Base-by-base conservation (phyloP, 2,113 vertebrate species). In the Pelodiscus sinensis region DNA sequence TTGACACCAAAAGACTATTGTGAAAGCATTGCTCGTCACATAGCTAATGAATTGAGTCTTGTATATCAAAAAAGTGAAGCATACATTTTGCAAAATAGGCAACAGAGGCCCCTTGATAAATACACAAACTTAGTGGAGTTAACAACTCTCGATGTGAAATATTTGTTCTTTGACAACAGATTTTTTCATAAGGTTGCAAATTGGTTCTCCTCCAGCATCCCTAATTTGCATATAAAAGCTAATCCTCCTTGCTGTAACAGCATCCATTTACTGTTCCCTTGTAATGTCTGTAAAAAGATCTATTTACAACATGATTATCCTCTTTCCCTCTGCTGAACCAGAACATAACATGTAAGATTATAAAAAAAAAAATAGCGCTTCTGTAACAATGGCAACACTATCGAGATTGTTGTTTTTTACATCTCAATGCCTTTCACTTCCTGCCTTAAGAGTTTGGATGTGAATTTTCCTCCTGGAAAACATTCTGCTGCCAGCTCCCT, bases 271-370 rank as follows among this genome's bases (percentile, higher is more conserved):
- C 56, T 87, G 38, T 50, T 68, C 10, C 15, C 35, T 51, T 19
- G 1, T 2, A 0, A 25, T 18, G 82, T 21, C 15, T 13, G 50
- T n/a, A 22, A 35, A 52, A 27, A 82, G 4, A 24, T 6, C 21
- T 25, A 0, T 2, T 57, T 12, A 55, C 52, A 12, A 15, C 0
- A 0, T 0, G 2, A 35, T 51, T 60, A 80, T 87, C 35, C 15
- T 9, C 44, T 0, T 1, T 22, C 3, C 21, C 8, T n/a, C 29
- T 3, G 25, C 44, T 54, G 31, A 84, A 71, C 50, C 2, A 0
- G 1, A 31, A 8, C 8, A 0, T 1, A 15, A 0, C 2, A 65
- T 25, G 7, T 44, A 73, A 57, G 18, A 14, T 10, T 57, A 60
- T 9, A 21, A 44, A 44, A 44, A 44, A 75, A 71, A 93, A n/a